A percentile compares a stretch with the other conserved stretches of the same genome.
Evolutionary conservation across 2,113 vertebrate genomes (phyloP).

Genomic region (Pholis gunnellus): DNA sequence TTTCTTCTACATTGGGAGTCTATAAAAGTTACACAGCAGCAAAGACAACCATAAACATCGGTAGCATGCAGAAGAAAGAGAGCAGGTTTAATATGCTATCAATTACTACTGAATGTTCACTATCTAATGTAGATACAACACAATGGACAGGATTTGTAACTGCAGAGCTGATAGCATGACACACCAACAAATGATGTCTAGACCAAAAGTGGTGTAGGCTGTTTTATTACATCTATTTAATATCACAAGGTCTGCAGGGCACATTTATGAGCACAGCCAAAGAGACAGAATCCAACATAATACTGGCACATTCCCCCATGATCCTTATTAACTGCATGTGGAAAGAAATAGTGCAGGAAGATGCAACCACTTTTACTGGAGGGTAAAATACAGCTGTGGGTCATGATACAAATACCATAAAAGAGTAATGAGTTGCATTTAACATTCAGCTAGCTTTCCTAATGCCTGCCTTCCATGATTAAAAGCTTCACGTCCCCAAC

Average conservation of each 20-base stretch:
- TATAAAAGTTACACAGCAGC: background rate
- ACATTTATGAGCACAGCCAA: background rate
- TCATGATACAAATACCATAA: constrained; percentile 15
- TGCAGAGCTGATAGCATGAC: background rate
- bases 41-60: background rate
- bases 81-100: background rate
- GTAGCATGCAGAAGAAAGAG: background rate
- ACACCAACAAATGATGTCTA: background rate
- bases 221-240: background rate
- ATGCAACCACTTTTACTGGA: background rate
- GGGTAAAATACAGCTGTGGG: constrained; percentile 14
- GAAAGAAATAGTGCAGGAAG: background rate
- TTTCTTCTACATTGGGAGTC: constrained; percentile 36
- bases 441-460: constrained; percentile 12
- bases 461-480: constrained; percentile 40
- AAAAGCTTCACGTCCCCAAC: constrained; percentile 42
- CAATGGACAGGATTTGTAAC: background rate
- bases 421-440: constrained; percentile 42
- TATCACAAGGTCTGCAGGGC: background rate
- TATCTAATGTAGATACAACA: background rate
- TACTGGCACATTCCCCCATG: background rate
- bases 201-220: background rate
- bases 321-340: constrained; percentile 7
- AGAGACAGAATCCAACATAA: constrained; percentile 6
- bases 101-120: no score